Base-by-base conservation (phyloP, 2,797 vertebrate species). In the Eospalax fontanierii region DNA sequence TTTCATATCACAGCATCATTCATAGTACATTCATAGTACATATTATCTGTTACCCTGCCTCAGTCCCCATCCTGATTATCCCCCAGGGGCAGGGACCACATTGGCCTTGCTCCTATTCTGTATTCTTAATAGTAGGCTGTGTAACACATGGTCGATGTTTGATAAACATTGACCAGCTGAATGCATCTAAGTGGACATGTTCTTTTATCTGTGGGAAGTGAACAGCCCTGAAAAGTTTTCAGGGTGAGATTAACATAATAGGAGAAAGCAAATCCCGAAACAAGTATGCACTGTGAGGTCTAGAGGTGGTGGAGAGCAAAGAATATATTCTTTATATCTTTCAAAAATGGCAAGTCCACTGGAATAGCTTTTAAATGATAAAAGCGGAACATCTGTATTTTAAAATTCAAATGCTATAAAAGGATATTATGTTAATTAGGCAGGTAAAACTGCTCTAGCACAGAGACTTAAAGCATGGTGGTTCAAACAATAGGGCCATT, bases 321-420 rank as follows among this genome's bases (percentile, higher is more conserved):
- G 68, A 71, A 85, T 35, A 74, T n/a, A 18, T 70, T 81, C 30
- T 96, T 38, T 89, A 80, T 35, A 80, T 70, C 95, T 93, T 90
- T 46, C 3, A 4, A 22, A 43, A 70, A 63, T 57, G 35, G 57
- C 26, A 86, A 59, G 82, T 63, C 74, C 22, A 88, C 65, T 26
- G 40, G 79, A 87, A 87, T 92, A 28, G 59, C 90, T 96, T 88
- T 88, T 89, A 83, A 94, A 28, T 82, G 78, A 78, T 65, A 61
- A 46, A 93, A 81, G 80, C 30, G 80, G 78, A 61, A 0, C 28
- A 5, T 87, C 40, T 93, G 11, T 70, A 81, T 85, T 93, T 93
- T 61, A 61, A 93, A 79, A 80, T 86, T 87, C 87, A 93, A 28
- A 40, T 85, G 35, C 59, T 59, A 1, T 18, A 61, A 40, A 83